Conservation (phyloP, 2,797 vertebrate genomes). For the Tauraco hartlaubi region DNA sequence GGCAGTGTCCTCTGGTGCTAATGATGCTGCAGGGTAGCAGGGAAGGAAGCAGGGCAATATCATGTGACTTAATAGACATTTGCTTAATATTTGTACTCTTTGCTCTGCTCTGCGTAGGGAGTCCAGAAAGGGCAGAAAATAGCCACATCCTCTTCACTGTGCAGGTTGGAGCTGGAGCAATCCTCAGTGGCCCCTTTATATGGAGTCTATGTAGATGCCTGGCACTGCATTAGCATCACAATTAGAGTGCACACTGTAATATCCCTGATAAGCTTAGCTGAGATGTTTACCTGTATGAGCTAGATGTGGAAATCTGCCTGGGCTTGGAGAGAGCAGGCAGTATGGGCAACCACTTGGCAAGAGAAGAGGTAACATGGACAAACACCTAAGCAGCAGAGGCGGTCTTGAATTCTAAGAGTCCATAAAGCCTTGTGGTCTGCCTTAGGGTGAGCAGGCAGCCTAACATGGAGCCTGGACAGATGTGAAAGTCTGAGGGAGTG, state of each 20-base stretch:
- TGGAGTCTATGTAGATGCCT: accelerated
- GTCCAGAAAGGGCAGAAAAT: background rate
- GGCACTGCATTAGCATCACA: background rate
- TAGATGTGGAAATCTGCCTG: background rate
- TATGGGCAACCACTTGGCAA: background rate
- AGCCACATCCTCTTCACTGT: background rate
- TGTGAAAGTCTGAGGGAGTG: background rate
- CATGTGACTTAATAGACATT: background rate
- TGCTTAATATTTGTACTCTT: background rate
- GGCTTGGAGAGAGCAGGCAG: background rate
- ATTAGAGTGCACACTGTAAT: background rate
- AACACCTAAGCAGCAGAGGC: background rate
- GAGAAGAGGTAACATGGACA: background rate
- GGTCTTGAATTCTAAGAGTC: background rate
- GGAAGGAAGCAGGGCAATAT: background rate
- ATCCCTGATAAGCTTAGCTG: background rate
- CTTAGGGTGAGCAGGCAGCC: background rate
- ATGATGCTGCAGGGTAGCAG: background rate
- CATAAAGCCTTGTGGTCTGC: accelerated
- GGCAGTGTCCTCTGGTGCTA: background rate
- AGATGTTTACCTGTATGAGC: background rate
- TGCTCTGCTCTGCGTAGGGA: background rate
- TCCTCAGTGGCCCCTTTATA: background rate
- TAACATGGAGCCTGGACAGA: background rate
- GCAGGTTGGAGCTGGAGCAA: background rate